Evolutionary conservation across 2,888 invertebrate species (phyloP), one percentile per base, ranked within the genome.

Genomic region (Anagyrus pseudococci): DNA sequence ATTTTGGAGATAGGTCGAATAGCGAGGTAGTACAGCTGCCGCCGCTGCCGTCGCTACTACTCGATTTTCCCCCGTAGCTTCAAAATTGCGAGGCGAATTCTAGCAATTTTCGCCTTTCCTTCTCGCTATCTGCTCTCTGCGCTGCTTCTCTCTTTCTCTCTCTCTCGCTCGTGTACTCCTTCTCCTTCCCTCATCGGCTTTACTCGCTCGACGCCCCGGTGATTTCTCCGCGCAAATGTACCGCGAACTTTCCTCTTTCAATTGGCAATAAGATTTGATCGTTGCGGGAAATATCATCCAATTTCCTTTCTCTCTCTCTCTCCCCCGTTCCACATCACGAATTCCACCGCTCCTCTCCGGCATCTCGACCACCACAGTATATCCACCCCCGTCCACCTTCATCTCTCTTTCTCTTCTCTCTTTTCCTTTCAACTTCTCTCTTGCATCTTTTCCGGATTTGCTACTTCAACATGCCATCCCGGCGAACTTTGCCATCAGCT

Each of bases 261-360:
- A 77, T 77, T 77, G 75, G 75, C 76, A 76, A 77, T 78, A 77
- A 78, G 76, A 77, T 77, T 77, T 77, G 77, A 78, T 79, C 77
- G 78, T 75, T 74, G 73, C 73, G 74, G 76, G 73, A 78, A 79
- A 78, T 78, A 76, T 77, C 77, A 75, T 77, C 76, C 78, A 78
- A 77, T 79, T 78, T 78, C 75, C 77, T 76, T 77, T 74, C 74
- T 71, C 73, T 69, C 68, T 64, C 69, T 44, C 68, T 67, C 33
- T 37, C 15, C 33, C 8, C 33, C 3, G 33, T 29, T 10, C 65
- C 68, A 58, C 67, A 59, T 66, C 67, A 62, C 62, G 68, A 70
- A 71, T 69, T 70, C 72, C 71, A 68, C 70, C 64, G 68, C 62
- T 64, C 68, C 68, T 46, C 58, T 58, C 62, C n/a, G n/a, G n/a